Conservation (phyloP, 2,888 invertebrate genomes). For the Heteromyza rotundicornis region DNA sequence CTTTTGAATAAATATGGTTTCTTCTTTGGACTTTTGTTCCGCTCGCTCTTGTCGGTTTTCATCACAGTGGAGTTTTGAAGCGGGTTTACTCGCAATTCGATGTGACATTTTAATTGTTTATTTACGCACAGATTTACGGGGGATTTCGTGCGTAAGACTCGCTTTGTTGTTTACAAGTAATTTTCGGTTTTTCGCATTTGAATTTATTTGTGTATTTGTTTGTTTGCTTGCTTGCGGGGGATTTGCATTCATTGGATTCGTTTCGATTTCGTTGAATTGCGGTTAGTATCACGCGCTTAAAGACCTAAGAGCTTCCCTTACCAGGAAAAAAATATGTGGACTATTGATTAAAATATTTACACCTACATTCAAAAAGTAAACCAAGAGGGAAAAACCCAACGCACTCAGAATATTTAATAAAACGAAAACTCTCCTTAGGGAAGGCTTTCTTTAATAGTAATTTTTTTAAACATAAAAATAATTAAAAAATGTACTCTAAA, state of each 20-base stretch:
- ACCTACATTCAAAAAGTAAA: no score
- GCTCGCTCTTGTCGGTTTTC: conserved; percentile 3
- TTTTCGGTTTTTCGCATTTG: background rate
- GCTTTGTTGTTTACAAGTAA: background rate
- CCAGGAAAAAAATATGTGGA: no score
- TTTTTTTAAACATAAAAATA: no score
- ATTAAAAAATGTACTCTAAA: no score
- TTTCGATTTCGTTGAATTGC: conserved; percentile 13
- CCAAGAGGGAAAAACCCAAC: no score
- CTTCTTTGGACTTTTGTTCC: no score
- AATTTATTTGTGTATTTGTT: background rate
- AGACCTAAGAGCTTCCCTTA: no score
- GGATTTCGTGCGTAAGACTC: background rate
- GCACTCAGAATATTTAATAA: no score
- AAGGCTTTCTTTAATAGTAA: no score
- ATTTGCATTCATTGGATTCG: background rate
- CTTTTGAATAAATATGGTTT: background rate
- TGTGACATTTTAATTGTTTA: conserved; percentile 55
- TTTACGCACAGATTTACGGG: conserved; percentile 38
- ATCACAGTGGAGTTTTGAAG: conserved; percentile 38
- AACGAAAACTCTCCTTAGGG: no score
- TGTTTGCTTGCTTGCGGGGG: conserved; percentile 21
- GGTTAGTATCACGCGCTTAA: conserved; percentile 17
- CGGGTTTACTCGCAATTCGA: conserved; percentile 51
- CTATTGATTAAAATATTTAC: no score